phyloP scores from a whole-genome alignment of 2,113 vertebrate species.

The Natator depressus region DNA sequence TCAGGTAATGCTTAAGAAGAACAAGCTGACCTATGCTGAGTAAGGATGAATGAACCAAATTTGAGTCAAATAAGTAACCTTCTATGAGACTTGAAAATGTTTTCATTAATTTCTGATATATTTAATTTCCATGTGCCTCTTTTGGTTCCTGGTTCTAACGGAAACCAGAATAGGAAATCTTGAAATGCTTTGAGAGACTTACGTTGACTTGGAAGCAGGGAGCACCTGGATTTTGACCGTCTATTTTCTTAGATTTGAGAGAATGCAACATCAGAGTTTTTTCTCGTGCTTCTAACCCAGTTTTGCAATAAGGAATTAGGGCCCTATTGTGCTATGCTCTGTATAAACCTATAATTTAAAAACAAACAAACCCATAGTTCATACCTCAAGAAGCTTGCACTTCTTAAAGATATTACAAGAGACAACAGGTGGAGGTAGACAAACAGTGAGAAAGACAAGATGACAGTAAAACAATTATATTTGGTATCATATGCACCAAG shows the following conservation, averaged over 20 bases:
- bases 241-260: background rate
- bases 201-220: background rate
- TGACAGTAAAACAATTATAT: background rate
- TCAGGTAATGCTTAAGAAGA: background rate
- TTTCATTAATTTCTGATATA: background rate
- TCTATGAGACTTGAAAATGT: background rate
- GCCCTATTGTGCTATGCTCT: background rate
- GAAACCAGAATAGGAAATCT: background rate
- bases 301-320: background rate
- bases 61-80: rapidly evolving
- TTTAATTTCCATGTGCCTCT: background rate
- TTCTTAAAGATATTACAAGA: background rate
- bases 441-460: background rate
- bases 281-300: background rate
- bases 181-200: rapidly evolving
- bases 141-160: background rate
- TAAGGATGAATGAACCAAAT: background rate
- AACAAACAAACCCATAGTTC: background rate
- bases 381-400: background rate
- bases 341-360: rapidly evolving
- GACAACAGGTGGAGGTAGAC: background rate
- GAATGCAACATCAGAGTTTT: background rate
- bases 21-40: background rate
- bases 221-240: rapidly evolving
- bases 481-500: too few species aligned